Conservation (phyloP, 2,113 vertebrate genomes). For the Syngnathoides biaculeatus region DNA sequence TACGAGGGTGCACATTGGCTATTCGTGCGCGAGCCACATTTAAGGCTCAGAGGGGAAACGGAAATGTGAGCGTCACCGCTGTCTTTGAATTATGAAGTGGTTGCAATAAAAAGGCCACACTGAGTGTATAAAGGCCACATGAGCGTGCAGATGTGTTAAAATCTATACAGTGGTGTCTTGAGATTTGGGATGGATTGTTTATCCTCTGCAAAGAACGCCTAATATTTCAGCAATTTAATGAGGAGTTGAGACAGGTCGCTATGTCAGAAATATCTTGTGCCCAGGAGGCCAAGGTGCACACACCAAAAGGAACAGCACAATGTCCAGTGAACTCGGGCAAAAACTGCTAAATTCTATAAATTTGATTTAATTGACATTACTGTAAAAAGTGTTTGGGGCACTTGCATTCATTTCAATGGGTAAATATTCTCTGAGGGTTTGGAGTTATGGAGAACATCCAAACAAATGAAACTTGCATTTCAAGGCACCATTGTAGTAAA, state of each 20-base stretch:
- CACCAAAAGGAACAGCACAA: neutral
- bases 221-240: neutral
- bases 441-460: too few relatives aligned
- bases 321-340: neutral
- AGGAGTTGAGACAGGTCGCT: neutral
- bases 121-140: neutral
- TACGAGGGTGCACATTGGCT: constrained; percentile 14
- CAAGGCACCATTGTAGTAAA: neutral
- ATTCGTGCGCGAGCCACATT: constrained; percentile 27
- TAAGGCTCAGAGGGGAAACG: constrained; percentile 32
- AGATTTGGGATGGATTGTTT: too few relatives aligned
- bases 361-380: too few relatives aligned
- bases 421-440: neutral
- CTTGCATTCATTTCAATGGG: neutral
- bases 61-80: constrained; percentile 20
- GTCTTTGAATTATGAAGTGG: neutral
- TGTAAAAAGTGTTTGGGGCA: neutral
- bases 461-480: neutral
- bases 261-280: too few relatives aligned
- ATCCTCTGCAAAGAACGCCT: too few relatives aligned
- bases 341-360: too few relatives aligned
- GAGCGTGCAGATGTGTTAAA: neutral
- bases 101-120: neutral
- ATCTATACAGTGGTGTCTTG: too few relatives aligned
- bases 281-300: too few relatives aligned